phyloP scores from a whole-genome alignment of 2,888 invertebrate species.

The Lycia hirtaria region DNA sequence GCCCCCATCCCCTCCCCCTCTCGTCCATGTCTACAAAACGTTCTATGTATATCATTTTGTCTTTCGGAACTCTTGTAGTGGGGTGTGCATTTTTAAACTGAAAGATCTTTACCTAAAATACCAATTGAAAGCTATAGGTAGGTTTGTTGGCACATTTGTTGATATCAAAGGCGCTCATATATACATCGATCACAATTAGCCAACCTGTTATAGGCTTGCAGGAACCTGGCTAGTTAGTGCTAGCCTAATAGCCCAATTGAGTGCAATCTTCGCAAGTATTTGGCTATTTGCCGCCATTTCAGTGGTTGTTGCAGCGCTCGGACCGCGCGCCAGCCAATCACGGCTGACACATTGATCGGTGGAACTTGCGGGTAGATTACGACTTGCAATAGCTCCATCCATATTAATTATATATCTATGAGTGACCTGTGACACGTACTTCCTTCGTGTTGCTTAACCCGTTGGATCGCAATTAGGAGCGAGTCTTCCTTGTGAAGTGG shows the following conservation, averaged over 20 bases:
- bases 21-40: no score
- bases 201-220: slow-evolving; percentile 34
- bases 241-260: slow-evolving; percentile 44
- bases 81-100: no score
- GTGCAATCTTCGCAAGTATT: slow-evolving; percentile 46
- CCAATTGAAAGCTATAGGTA: not conserved
- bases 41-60: no score
- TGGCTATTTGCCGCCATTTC: slow-evolving; percentile 45
- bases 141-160: not conserved
- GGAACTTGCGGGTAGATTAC: slow-evolving; percentile 11
- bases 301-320: slow-evolving; percentile 26
- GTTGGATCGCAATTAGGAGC: no score
- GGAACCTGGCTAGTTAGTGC: slow-evolving; percentile 39
- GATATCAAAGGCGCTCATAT: slow-evolving; percentile 8
- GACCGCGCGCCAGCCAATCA: slow-evolving; percentile 27
- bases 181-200: slow-evolving; percentile 31
- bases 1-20: no score
- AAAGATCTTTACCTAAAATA: no score
- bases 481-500: no score
- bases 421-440: no score
- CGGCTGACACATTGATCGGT: slow-evolving; percentile 24
- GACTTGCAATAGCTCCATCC: no score
- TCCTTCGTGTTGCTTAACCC: no score
- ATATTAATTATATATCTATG: no score
- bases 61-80: no score